A percentile compares a stretch with the other conserved stretches of the same genome.
phyloP scores from a whole-genome alignment of 2,113 vertebrate genomes.

The Bettongia penicillata region DNA sequence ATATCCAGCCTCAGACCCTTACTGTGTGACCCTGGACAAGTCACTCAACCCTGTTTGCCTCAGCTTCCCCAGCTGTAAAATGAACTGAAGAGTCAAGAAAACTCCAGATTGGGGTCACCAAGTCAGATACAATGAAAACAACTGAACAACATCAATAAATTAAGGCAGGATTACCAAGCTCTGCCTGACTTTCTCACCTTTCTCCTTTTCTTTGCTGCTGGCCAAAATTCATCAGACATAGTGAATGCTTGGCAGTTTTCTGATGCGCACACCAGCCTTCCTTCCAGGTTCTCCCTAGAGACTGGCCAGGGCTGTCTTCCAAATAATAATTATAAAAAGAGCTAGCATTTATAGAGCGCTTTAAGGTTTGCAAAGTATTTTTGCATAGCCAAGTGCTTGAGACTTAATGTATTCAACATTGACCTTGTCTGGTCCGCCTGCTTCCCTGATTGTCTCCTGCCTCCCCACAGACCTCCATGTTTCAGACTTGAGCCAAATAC shows the following conservation, averaged over 20 bases:
- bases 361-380: background rate
- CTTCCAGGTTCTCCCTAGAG: background rate
- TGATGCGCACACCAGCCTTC: background rate
- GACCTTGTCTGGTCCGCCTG: background rate
- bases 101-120: no score
- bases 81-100: no score
- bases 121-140: no score
- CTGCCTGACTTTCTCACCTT: background rate
- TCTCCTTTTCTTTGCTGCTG: background rate
- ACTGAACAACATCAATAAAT: background rate
- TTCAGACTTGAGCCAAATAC: background rate
- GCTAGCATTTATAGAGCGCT: background rate
- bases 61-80: background rate
- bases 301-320: background rate
- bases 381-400: background rate
- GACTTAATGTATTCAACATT: background rate
- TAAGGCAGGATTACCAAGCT: background rate
- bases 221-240: background rate
- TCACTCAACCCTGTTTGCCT: no score
- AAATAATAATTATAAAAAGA: background rate
- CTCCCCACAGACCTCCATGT: background rate
- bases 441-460: no score
- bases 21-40: no score
- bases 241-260: background rate
- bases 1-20: no score